Conservation (phyloP, 2,113 vertebrate species). For the Chlorodrepanis virens region DNA sequence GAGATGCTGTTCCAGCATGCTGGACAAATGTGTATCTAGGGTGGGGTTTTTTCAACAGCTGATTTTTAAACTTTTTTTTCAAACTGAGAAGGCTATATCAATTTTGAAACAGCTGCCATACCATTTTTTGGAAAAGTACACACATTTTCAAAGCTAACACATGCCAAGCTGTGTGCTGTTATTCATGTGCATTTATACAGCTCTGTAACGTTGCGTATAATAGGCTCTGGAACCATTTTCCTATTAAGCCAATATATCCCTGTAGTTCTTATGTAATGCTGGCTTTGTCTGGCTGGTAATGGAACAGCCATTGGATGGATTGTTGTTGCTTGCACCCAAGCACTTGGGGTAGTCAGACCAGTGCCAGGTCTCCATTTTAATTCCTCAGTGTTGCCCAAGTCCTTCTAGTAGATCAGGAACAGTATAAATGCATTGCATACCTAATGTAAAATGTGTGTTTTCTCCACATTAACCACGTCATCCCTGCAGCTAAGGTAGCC, state of each 20-base stretch:
- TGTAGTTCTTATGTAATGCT: background rate
- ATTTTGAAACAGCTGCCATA: background rate
- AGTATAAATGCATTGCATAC: background rate
- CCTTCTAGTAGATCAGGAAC: background rate
- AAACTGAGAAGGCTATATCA: background rate
- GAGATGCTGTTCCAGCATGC: background rate
- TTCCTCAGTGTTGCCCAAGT: background rate
- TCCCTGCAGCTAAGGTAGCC: background rate
- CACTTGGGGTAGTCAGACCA: background rate
- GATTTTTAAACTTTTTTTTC: background rate
- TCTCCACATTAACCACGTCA: background rate
- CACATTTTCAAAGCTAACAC: background rate
- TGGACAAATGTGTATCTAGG: background rate
- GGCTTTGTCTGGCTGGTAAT: conserved; percentile 24
- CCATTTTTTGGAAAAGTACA: background rate
- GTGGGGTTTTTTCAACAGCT: background rate
- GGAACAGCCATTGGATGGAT: background rate
- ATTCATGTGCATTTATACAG: background rate
- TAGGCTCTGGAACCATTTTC: background rate
- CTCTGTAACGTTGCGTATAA: background rate
- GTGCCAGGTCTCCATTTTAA: background rate
- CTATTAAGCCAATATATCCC: background rate
- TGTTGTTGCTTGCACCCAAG: background rate
- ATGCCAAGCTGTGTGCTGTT: background rate
- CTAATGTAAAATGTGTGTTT: background rate